Base-by-base conservation (phyloP, 2,888 invertebrate species). In the Rosalia funebris region DNA sequence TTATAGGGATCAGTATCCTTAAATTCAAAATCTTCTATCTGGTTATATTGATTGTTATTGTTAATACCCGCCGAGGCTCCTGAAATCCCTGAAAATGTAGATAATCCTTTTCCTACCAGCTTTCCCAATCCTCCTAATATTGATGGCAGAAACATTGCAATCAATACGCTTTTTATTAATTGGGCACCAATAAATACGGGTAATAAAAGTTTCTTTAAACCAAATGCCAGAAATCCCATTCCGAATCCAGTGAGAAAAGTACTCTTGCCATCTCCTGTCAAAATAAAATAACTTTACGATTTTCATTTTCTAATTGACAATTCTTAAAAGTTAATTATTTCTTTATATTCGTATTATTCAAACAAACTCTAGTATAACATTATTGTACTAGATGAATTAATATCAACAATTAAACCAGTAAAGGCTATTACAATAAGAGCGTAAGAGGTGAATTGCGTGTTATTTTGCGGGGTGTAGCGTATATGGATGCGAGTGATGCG, bases 131-230 rank as follows among this genome's bases (percentile, higher is more conserved):
- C 91, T 53, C 93, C 93, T 64, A 94, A 84, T 59, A 94, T 88
- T 61, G 92, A 91, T 0, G 93, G 93, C 76, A 94, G 84, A 81
- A 95, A 93, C 83, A 94, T 87, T 5, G 93, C 93, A 25, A 94
- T 85, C 15, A 94, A 82, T 42, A 93, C 86, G 31, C 92, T 91
- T 82, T 95, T 95, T 71, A 93, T 84, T 50, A 94, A 85, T 82
- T 94, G 93, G 2, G 90, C 87, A 0, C 92, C 94, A 75, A 95
- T 88, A 73, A 93, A 86, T 50, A 95, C 82, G 0, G 94, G 94
- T 74, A 93, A 85, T 75, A 94, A 85, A 67, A 93, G 84, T 80
- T 93, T 93, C 83, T 93, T 94, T 58, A 95, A 82, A 19, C 92
- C 93, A 79, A 90, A 88, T 42, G 90, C 89, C 84, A 90, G 77